Evolutionary conservation across 1,140 invertebrate genomes (phyloP), one percentile per base, ranked within the genome.

Genomic region (Drosophila littoralis): DNA sequence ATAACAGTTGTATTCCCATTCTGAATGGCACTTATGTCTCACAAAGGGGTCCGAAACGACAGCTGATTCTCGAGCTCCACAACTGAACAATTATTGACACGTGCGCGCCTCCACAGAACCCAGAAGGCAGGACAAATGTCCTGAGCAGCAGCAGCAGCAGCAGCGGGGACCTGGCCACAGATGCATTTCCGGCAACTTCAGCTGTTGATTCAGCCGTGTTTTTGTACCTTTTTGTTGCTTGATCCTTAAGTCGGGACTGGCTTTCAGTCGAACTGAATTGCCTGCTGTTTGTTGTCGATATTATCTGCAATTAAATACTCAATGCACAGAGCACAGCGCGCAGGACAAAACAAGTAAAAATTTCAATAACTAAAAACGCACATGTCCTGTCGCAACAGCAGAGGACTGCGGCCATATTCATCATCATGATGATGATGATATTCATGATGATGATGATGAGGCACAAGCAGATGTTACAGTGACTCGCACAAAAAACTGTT

Each of bases 291-390:
- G 73, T 80, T 80, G 84, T 89, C 84, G 84, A 88, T 88, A 88
- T 89, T 88, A 88, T 88, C 84, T 88, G 85, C 84, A 88, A 88
- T 88, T 88, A 88, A 88, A 90, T 88, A 84, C 84, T 88, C 84
- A 81, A 88, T 89, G 80, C 84, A 88, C 84, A 81, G 69, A 78
- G 77, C 73, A 60, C 5, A 3, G 35, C 35, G 28, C 36, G 42
- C 50, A 67, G 73, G 74, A 81, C 84, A 88, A 80, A 79, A 84
- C 85, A 88, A 84, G 84, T 88, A 90, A 89, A 89, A 88, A 89
- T 84, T 88, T 88, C 84, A 88, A 88, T 88, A 88, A 88, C 84
- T 89, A 88, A 88, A 88, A 88, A 88, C 84, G 84, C 84, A 88
- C 84, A 88, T 88, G 84, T 90, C 84, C 85, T 77, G 66, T 15